phyloP scores from a whole-genome alignment of 2,888 invertebrate genomes.

The Eilema caniola region DNA sequence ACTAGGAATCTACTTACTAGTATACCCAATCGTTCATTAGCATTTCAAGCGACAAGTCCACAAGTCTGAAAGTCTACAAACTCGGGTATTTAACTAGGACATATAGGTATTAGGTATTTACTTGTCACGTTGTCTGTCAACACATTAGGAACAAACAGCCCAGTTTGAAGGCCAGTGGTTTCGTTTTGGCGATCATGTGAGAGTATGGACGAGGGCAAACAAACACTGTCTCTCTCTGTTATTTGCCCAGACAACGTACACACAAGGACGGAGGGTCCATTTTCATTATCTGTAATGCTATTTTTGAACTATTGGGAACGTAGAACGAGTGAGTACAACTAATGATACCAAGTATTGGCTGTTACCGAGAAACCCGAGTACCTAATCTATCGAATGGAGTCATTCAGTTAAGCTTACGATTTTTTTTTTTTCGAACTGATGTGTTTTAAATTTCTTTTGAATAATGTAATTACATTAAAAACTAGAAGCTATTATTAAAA shows the following conservation, averaged over 20 bases:
- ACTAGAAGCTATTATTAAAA: too few species aligned
- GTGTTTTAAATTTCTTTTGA: too few species aligned
- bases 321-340: background rate
- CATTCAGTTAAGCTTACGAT: too few species aligned
- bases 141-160: constrained; percentile 10
- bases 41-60: background rate
- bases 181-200: constrained; percentile 26
- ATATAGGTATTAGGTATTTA: background rate
- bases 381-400: background rate
- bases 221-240: constrained; percentile 10
- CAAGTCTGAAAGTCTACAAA: background rate
- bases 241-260: background rate
- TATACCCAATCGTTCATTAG: background rate
- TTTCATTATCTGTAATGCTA: constrained; percentile 1
- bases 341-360: background rate
- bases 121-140: background rate
- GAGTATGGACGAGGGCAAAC: constrained; percentile 13
- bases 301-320: background rate
- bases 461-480: too few species aligned
- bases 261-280: background rate
- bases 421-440: too few species aligned
- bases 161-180: constrained; percentile 13
- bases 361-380: background rate
- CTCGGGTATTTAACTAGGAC: background rate
- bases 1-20: too few species aligned